Evolutionary conservation across 2,888 invertebrate genomes (phyloP).

Genomic region (Mellilla xanthometata): DNA sequence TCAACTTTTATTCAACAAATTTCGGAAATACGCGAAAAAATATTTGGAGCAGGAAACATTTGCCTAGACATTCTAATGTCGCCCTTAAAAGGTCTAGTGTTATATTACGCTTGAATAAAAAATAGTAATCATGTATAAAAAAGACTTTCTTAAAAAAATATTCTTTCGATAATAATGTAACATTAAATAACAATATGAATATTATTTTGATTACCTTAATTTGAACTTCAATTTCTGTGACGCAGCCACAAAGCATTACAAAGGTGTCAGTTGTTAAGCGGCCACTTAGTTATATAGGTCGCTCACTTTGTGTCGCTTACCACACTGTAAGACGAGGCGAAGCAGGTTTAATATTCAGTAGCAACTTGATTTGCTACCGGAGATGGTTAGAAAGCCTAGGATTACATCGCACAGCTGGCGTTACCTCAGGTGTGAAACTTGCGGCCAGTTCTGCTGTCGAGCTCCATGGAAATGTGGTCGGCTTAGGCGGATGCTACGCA

Average conservation of each 20-base stretch:
- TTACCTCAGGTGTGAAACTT: constrained; percentile 38
- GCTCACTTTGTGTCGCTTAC: not conserved
- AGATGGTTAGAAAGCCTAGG: constrained; percentile 32
- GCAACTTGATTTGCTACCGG: constrained; percentile 24
- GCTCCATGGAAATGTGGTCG: constrained; percentile 19
- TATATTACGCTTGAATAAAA: too few relatives aligned
- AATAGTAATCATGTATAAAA: too few relatives aligned
- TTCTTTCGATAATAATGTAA: too few relatives aligned
- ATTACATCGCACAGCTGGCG: constrained; percentile 39
- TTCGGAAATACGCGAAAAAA: too few relatives aligned
- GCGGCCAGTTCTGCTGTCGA: constrained; percentile 34
- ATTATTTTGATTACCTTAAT: too few relatives aligned
- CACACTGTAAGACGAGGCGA: not conserved
- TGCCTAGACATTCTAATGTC: too few relatives aligned
- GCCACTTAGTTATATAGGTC: constrained; percentile 3
- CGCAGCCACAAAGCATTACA: not conserved
- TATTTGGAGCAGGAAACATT: too few relatives aligned
- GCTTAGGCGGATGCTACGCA: constrained; percentile 12
- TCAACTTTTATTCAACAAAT: too few relatives aligned
- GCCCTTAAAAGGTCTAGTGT: too few relatives aligned
- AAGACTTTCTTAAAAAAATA: too few relatives aligned
- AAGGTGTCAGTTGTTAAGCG: constrained; percentile 5
- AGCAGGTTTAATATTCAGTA: constrained; percentile 14
- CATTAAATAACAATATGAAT: too few relatives aligned
- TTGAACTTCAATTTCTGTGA: too few relatives aligned